These are phyloP conservation scores for Danaus plexippus DNA, from an alignment of 1,140 invertebrate species.

Conservation along the genomic window DNA sequence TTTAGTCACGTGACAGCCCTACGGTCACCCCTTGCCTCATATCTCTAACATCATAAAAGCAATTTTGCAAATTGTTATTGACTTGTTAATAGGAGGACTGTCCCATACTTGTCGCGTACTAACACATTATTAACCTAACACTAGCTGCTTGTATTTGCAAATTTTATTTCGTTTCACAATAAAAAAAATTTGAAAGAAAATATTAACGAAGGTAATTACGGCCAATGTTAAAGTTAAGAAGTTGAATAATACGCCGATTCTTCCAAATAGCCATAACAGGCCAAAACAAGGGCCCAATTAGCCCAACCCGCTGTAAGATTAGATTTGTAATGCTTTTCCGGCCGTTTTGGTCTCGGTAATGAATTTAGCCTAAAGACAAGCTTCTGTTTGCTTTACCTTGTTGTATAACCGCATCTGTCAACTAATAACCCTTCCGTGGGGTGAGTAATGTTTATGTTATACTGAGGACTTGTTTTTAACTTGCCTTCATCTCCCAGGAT, in stretches of 20 bases:
- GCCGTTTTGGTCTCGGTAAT: conserved; percentile 33
- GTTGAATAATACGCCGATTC: too few species aligned
- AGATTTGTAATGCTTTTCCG: conserved; percentile 29
- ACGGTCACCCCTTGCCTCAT: conserved; percentile 48
- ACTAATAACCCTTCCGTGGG: conserved; percentile 38
- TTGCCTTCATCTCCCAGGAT: too few species aligned
- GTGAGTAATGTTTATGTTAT: conserved; percentile 17
- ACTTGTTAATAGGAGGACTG: conserved; percentile 60
- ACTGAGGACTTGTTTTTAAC: conserved; percentile 2
- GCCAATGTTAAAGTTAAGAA: too few species aligned
- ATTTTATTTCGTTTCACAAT: too few species aligned
- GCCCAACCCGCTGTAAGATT: conserved; percentile 28
- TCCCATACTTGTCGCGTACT: conserved; percentile 21
- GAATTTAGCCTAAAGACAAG: conserved; percentile 51
- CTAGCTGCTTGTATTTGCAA: too few species aligned
- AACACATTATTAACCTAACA: neutral
- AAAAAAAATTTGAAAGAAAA: too few species aligned
- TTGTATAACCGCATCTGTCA: conserved; percentile 46
- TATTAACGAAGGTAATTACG: too few species aligned
- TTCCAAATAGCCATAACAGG: conserved; percentile 3
- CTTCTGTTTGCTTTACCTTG: conserved; percentile 32
- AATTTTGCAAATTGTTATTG: conserved; percentile 68
- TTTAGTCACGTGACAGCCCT: conserved; percentile 35
- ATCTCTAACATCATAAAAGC: conserved; percentile 56
- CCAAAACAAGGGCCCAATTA: conserved; percentile 50